Evolutionary conservation across 2,113 vertebrate species (phyloP), one percentile per base, ranked within the genome.

Genomic region (Xiphorhynchus elegans): DNA sequence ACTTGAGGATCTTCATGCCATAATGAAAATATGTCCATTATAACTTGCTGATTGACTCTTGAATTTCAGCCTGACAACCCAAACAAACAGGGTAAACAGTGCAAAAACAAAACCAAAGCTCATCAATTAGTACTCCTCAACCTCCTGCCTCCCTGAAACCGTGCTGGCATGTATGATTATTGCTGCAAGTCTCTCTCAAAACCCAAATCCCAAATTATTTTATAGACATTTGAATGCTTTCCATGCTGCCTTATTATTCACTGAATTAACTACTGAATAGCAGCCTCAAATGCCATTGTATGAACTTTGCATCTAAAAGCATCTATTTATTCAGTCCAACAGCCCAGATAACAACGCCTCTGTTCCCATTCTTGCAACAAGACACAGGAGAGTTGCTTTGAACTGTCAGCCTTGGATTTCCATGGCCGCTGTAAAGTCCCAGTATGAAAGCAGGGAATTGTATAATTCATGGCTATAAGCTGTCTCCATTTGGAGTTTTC

Each of bases 221-320:
- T 7, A 25, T 31, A 69, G 91, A 50, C 28, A 58, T 92, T 17
- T 31, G 40, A 95, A 79, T 79, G 50, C n/a, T 89, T 95, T 89
- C 74, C 79, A 42, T 4, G 6, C 82, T 39, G 58, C 31, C 24
- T 83, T 90, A 74, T 89, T 94, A 85, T 89, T 91, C 78, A 80
- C 67, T 83, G 39, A 85, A 94, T 89, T 87, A 82, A 80, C 66
- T 73, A 73, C 60, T 62, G 69, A 96, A 90, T 35, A 91, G 39
- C 74, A 95, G 53, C 67, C 78, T 89, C 70, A 89, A 68, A 76
- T 44, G 62, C 42, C 33, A 74, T 33, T 73, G 62, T 67, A 42
- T 55, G 78, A 95, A 89, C 67, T 89, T 94, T 80, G 29, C 55
- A 83, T 91, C 67, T 68, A 90, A 91, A 95, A 83, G 29, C 35